A percentile compares a stretch with the other conserved stretches of the same genome.
Evolutionary conservation across 2,113 vertebrate species (phyloP).

Genomic region (Arizona elegans): DNA sequence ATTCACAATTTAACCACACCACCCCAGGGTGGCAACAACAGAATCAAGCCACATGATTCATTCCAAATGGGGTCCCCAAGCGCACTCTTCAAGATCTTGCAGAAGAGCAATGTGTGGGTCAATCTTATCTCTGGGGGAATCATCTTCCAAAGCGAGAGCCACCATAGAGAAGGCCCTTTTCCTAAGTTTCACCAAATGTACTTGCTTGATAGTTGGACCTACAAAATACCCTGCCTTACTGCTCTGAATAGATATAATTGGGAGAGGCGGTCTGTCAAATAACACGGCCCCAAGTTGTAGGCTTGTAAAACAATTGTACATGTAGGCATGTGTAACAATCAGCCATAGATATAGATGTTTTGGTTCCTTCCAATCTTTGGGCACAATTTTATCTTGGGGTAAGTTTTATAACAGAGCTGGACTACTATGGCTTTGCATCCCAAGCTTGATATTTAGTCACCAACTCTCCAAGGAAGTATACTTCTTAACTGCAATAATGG

Average conservation of each 20-base stretch:
- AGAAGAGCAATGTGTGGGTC: not conserved
- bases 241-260: no score
- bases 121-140: not conserved
- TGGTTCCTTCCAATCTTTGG: not conserved
- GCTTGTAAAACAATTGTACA: no score
- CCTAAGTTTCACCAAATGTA: no score
- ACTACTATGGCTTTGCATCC: not conserved
- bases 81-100: not conserved
- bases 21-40: not conserved
- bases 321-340: not conserved
- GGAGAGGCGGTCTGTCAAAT: no score
- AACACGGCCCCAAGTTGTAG: no score
- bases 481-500: not conserved
- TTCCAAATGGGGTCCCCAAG: not conserved
- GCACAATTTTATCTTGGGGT: not conserved
- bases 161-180: no score
- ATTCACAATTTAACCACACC: not conserved
- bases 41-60: not conserved
- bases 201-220: no score
- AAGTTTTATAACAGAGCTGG: not conserved
- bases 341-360: not conserved
- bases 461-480: not conserved
- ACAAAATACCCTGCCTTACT: no score
- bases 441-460: not conserved
- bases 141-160: not conserved